Percentiles rank a stretch among this genome's conserved stretches.
phyloP scores from a whole-genome alignment of 2,113 vertebrate species.

The Cryptotis parvus region DNA sequence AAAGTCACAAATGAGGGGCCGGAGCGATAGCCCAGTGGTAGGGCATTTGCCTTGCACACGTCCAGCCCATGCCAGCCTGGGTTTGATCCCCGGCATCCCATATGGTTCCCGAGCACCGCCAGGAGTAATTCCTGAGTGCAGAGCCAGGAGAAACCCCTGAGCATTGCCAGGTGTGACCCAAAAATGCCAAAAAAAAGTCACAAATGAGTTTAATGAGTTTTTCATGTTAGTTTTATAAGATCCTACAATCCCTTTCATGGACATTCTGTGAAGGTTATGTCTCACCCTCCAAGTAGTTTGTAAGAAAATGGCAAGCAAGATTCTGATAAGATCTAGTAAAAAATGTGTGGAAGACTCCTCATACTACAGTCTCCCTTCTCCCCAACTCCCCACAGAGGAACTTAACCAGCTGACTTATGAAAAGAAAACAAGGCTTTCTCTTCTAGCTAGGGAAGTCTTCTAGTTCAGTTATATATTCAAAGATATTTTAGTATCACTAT shows the following conservation, averaged over 20 bases:
- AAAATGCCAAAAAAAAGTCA: too few relatives aligned
- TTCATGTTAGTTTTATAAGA: background rate
- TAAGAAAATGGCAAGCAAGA: constrained; percentile 86
- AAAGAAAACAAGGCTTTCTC: constrained; percentile 89
- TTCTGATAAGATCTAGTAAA: constrained; percentile 86
- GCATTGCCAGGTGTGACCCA: too few relatives aligned
- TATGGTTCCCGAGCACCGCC: too few relatives aligned
- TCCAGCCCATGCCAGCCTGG: too few relatives aligned
- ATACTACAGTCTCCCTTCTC: constrained; percentile 46
- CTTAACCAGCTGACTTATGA: constrained; percentile 89
- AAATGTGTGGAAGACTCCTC: constrained; percentile 86
- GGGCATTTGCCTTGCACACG: too few relatives aligned
- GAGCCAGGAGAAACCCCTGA: too few relatives aligned
- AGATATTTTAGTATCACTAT: constrained; percentile 87
- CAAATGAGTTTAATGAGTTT: background rate
- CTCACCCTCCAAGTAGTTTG: constrained; percentile 82
- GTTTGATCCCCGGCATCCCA: too few relatives aligned
- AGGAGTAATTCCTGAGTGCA: too few relatives aligned
- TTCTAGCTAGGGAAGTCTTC: constrained; percentile 90
- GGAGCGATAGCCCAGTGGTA: too few relatives aligned
- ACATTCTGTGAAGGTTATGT: background rate
- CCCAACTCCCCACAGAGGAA: constrained; percentile 55
- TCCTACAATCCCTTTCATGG: background rate
- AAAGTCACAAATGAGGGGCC: background rate
- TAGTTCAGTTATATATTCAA: constrained; percentile 86